Conservation (phyloP, 2,888 invertebrate species). For the Plebejus melissa region DNA sequence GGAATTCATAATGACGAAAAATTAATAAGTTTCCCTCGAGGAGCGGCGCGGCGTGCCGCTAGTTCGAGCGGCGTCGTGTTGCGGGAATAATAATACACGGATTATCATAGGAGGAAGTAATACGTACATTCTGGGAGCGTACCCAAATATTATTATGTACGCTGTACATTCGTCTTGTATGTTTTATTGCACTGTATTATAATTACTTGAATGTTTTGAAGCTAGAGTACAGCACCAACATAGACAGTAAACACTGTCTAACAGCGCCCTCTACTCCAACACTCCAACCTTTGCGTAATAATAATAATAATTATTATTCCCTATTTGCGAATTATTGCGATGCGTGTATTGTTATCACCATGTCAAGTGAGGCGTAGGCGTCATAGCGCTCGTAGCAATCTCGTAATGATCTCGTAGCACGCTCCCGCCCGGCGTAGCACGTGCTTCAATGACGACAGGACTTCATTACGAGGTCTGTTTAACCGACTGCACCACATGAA, state of each 20-base stretch:
- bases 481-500: not conserved
- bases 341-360: not conserved
- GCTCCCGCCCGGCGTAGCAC: not conserved
- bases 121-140: not conserved
- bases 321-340: too few relatives aligned
- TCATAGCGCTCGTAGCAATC: not conserved
- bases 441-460: not conserved
- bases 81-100: constrained; percentile 5
- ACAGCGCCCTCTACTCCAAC: too few relatives aligned
- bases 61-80: not conserved
- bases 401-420: not conserved
- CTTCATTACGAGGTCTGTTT: not conserved
- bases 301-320: too few relatives aligned
- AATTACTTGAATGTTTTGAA: too few relatives aligned
- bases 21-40: constrained; percentile 79
- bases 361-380: not conserved
- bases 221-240: too few relatives aligned
- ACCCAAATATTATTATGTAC: not conserved
- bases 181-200: not conserved
- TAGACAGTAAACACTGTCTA: too few relatives aligned
- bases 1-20: constrained; percentile 79
- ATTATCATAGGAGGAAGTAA: constrained; percentile 19
- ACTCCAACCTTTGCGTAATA: too few relatives aligned
- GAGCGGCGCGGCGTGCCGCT: constrained; percentile 45
- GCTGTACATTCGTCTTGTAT: not conserved